Evolutionary conservation across 2,888 invertebrate species (phyloP).

Genomic region (Bellardia pandia): DNA sequence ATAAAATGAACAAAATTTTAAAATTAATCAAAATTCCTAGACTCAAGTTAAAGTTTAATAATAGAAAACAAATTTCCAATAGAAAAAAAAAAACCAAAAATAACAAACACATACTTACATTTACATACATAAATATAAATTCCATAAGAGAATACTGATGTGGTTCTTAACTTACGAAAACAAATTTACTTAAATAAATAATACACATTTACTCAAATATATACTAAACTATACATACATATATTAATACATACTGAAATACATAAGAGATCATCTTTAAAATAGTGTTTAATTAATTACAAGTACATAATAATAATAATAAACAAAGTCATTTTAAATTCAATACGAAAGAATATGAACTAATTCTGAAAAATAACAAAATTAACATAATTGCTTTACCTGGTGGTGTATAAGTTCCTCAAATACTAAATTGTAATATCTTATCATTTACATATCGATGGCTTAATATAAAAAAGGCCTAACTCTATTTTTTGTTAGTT

Average conservation of each 20-base stretch:
- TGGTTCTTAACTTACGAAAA: slow-evolving; percentile 44
- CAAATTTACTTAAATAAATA: slow-evolving; percentile 44
- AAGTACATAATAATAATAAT: neutral
- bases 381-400: slow-evolving; percentile 79
- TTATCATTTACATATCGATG: slow-evolving; percentile 4
- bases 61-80: slow-evolving; percentile 41
- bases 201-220: slow-evolving; percentile 1
- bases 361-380: slow-evolving; percentile 45
- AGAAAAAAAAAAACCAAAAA: slow-evolving; percentile 17
- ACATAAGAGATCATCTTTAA: slow-evolving; percentile 32
- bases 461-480: no score
- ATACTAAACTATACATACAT: neutral
- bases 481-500: no score
- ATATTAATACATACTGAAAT: neutral
- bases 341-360: slow-evolving; percentile 33
- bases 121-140: neutral
- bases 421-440: slow-evolving; percentile 75
- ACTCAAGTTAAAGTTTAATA: slow-evolving; percentile 57
- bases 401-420: slow-evolving; percentile 83
- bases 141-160: slow-evolving; percentile 12
- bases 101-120: slow-evolving; percentile 9
- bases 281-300: slow-evolving; percentile 25
- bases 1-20: slow-evolving; percentile 44
- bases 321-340: slow-evolving; percentile 45
- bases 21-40: slow-evolving; percentile 71